These are phyloP conservation scores for Parapristionchus giblindavisi DNA, from an alignment of 2,888 invertebrate species.

Conservation along the genomic window DNA sequence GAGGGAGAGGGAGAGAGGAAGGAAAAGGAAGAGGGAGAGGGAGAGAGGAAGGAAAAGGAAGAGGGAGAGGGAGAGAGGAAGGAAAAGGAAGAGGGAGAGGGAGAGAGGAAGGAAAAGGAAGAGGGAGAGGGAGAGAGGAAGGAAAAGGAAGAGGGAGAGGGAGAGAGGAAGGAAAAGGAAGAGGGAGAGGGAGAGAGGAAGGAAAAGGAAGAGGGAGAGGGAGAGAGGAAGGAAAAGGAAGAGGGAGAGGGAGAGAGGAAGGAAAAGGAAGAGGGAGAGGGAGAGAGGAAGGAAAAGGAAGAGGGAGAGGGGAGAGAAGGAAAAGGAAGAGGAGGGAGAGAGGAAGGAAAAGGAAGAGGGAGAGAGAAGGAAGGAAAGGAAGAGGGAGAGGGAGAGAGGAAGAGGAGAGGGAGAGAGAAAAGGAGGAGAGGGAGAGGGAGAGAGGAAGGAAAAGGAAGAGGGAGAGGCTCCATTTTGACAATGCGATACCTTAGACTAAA, in stretches of 20 bases:
- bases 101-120: background rate
- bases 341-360: conserved; percentile 20
- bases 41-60: background rate
- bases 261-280: background rate
- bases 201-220: background rate
- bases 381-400: conserved; percentile 17
- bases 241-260: background rate
- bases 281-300: conserved; percentile 17
- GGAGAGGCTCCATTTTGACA: background rate
- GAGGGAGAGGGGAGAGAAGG: background rate
- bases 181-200: background rate
- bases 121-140: background rate
- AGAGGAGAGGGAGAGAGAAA: conserved; percentile 15
- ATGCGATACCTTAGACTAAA: conserved; percentile 31
- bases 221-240: background rate
- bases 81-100: background rate
- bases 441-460: conserved; percentile 16
- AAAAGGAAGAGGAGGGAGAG: conserved; percentile 13
- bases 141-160: background rate
- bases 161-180: background rate
- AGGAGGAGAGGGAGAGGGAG: background rate
- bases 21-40: background rate
- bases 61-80: background rate
- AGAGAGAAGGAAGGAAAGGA: background rate
- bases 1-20: conserved; percentile 8